Base-by-base conservation (phyloP, 2,888 invertebrate genomes). In the Chrysolina americana region DNA sequence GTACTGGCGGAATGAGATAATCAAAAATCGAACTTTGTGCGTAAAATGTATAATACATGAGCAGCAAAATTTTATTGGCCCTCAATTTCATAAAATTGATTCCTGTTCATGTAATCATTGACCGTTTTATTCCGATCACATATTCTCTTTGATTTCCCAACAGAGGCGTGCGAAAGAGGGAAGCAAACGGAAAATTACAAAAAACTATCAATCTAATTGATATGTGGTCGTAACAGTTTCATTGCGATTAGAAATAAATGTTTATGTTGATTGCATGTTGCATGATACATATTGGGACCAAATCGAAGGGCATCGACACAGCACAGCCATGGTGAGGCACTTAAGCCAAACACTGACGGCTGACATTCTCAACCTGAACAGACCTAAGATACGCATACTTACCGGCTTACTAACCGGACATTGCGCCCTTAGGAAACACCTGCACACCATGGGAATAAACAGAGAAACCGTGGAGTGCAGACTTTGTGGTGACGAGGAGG, bases 11-110 rank as follows among this genome's bases (percentile, higher is more conserved):
- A 23, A 23, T 5, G 56, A 21, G 13, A 23, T 56, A 56, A 56
- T 56, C 23, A 56, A 56, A 56, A 56, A 56, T 56, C 56, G 11
- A 23, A 56, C 48, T 56, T 56, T 23, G 23, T 56, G 56, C 56
- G 23, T 56, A 21, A 56, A 56, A 56, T 56, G 19, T 23, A 13
- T 56, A 56, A 56, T 56, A 13, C 56, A 56, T 56, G 23, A 56
- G 23, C 21, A 19, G 11, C 56, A 23, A 56, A 56, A 56, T 56
- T 56, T 56, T 11, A 23, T 56, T 3, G 21, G 56, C 5, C 17
- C 11, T 21, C 23, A 56, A 56, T 56, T 56, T 23, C 23, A 21
- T 56, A 17, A 56, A 15, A 19, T 56, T 56, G 15, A 23, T 2
- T 47, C 56, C 23, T 9, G 6, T 23, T 56, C 56, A 13, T 56